Conservation (phyloP, 2,888 invertebrate species). For the Eupeodes latifasciatus region DNA sequence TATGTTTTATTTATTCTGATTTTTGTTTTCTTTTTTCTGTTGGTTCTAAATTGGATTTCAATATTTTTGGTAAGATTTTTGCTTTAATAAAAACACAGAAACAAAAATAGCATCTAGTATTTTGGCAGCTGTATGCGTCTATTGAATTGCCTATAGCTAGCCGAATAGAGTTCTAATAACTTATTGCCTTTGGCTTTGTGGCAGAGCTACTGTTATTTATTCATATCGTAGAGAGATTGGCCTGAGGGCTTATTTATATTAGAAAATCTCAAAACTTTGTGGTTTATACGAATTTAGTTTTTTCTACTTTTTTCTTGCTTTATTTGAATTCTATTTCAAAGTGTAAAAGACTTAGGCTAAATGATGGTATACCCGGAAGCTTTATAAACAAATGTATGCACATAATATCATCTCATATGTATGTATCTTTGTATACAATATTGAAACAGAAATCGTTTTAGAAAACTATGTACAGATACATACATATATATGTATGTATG, state of each 20-base stretch:
- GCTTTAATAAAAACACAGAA: not conserved
- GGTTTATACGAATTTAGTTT: not conserved
- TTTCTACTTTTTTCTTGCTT: not conserved
- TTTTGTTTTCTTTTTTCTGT: not conserved
- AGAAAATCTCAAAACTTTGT: not conserved
- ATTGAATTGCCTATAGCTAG: too few species aligned
- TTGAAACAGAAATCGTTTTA: not conserved
- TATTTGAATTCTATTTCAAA: constrained; percentile 6
- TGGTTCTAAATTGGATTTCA: not conserved
- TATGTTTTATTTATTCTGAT: not conserved
- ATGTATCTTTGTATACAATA: not conserved
- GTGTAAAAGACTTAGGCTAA: not conserved
- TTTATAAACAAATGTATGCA: not conserved
- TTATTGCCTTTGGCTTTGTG: constrained; percentile 7
- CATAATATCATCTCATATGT: constrained; percentile 6
- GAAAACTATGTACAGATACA: too few species aligned
- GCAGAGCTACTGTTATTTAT: constrained; percentile 11
- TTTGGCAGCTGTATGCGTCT: not conserved
- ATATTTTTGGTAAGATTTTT: not conserved
- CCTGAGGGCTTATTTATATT: not conserved
- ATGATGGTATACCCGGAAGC: not conserved
- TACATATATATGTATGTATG: too few species aligned
- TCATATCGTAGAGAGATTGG: not conserved
- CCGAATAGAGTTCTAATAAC: not conserved
- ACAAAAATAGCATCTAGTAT: not conserved